Base-by-base conservation (phyloP, 2,888 invertebrate genomes). In the Ctena decussata region DNA sequence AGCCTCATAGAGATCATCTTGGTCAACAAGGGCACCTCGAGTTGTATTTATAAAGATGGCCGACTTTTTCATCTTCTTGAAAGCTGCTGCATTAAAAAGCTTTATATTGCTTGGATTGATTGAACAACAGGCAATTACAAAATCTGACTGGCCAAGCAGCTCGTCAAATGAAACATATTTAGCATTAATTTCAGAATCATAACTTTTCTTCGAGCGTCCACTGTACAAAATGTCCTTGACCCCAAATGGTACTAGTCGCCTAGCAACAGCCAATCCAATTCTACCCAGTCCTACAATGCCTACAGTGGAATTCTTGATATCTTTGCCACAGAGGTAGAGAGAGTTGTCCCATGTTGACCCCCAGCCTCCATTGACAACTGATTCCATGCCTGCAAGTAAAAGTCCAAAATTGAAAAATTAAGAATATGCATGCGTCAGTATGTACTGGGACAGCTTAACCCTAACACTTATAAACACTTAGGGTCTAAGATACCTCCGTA, bases 11-110 rank as follows among this genome's bases (percentile, higher is more conserved):
- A 99, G 96, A 11, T 97, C 98, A 53, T 97, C 96, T 94, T 98
- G 98, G 95, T 98, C 97, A 3, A 96, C 96, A 1, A 96, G 87
- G 0, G 89, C 94, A 71, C 97, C 96, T 89, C 98, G 84, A 90
- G 98, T 97, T 0, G 98, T 97, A 94, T 99, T 99, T 0, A 99
- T 96, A 94, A 99, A 98, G 82, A 99, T 97, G 0, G 98, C 97
- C 75, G 97, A 97, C 0, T 96, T 96, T 95, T 99, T 99, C 99
- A 99, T 99, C 94, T 97, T 97, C 5, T 96, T 95, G 95, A 99
- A 99, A 0, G 97, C 97, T 21, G 96, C 95, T 81, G 97, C 96
- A 94, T 98, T 97, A 92, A 99, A 98, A 76, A 99, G 96, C 79
- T 97, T 97, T 39, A 84, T 86, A 81, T 97, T 97, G 93, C 98